These are phyloP conservation scores for Saccostrea glomerata DNA, from an alignment of 1,140 invertebrate genomes.

Conservation along the genomic window DNA sequence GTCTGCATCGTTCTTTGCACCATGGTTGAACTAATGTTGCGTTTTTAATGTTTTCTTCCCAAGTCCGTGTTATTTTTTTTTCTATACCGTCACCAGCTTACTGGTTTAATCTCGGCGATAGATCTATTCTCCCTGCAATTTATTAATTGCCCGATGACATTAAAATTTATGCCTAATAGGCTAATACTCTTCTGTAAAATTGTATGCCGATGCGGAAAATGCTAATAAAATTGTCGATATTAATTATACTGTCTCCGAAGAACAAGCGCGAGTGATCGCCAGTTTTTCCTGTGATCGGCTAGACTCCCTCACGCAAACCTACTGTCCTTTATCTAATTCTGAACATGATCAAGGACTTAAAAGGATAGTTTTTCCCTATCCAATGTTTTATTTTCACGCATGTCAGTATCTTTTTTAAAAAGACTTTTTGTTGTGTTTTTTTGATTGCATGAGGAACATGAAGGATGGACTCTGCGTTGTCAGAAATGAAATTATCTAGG, in stretches of 20 bases:
- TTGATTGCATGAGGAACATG: background rate
- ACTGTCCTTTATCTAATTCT: slow-evolving; percentile 21
- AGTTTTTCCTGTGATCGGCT: background rate
- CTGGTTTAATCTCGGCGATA: slow-evolving; percentile 9
- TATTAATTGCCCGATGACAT: slow-evolving; percentile 50
- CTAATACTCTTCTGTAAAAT: slow-evolving; percentile 50
- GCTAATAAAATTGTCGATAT: slow-evolving; percentile 40
- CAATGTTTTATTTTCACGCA: background rate
- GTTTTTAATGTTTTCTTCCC: background rate
- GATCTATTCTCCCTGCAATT: slow-evolving; percentile 43
- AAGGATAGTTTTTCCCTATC: background rate
- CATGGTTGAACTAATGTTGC: slow-evolving; percentile 35
- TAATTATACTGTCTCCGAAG: slow-evolving; percentile 40
- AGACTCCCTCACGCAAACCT: background rate
- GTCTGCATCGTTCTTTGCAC: background rate
- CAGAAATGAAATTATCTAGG: background rate
- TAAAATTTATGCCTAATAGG: slow-evolving; percentile 45
- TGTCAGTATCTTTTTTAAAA: background rate
- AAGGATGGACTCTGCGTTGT: background rate
- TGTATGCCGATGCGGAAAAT: slow-evolving; percentile 47
- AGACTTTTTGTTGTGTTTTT: background rate
- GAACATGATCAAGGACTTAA: slow-evolving; percentile 21
- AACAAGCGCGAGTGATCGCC: background rate
- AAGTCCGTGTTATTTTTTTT: slow-evolving; percentile 23
- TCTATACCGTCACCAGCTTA: slow-evolving; percentile 18